Conservation (phyloP, 2,797 vertebrate genomes). For the Somateria mollissima region DNA sequence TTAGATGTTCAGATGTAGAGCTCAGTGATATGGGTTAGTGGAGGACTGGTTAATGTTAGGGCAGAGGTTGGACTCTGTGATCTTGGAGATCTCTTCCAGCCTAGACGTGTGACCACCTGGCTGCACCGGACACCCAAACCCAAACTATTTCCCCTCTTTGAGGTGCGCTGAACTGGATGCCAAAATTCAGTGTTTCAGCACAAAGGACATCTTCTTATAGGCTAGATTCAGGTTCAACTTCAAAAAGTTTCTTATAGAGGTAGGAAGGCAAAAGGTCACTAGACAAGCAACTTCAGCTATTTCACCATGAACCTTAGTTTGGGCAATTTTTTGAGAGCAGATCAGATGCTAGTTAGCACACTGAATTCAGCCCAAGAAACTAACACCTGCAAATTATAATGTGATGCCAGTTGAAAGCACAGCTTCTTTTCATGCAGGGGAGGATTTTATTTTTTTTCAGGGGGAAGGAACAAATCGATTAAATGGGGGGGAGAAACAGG, state of each 20-base stretch:
- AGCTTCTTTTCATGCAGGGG: not conserved
- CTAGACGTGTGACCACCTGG: not conserved
- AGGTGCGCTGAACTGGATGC: not conserved
- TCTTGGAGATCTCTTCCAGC: too few species aligned
- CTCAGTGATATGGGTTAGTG: too few species aligned
- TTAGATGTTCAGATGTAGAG: too few species aligned
- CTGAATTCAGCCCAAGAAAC: not conserved
- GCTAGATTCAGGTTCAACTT: not conserved
- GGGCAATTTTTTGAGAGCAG: not conserved
- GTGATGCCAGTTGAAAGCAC: not conserved
- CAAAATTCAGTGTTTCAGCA: not conserved
- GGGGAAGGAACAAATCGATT: not conserved
- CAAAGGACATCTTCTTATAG: not conserved
- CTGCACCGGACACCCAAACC: not conserved
- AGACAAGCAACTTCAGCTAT: not conserved
- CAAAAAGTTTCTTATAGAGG: not conserved
- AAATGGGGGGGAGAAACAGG: not conserved
- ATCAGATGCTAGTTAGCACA: not conserved
- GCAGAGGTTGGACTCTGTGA: too few species aligned
- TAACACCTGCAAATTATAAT: not conserved
- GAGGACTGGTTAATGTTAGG: too few species aligned
- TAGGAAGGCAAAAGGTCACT: not conserved
- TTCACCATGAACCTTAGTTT: not conserved
- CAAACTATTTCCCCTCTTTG: not conserved
- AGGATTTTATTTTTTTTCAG: not conserved